Evolutionary conservation across 2,797 vertebrate species (phyloP).

Genomic region (Echiichthys vipera): DNA sequence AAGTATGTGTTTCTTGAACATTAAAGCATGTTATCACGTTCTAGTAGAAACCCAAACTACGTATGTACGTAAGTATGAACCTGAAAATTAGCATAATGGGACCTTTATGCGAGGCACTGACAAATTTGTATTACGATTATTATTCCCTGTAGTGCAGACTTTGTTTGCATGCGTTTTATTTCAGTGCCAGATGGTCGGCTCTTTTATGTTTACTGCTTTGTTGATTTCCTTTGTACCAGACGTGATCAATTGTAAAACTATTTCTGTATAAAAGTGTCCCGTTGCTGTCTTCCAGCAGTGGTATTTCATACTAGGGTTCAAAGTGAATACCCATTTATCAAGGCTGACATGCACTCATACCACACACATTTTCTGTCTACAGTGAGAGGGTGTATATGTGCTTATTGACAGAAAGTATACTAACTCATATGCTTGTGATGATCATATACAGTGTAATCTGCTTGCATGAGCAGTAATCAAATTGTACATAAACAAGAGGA

Average conservation of each 20-base stretch:
- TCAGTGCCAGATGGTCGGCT: conserved; percentile 1
- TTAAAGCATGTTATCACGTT: too few species aligned
- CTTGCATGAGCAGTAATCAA: conserved; percentile 1
- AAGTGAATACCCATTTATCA: conserved; percentile 49
- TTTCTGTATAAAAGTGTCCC: conserved; percentile 27
- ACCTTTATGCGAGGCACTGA: neutral
- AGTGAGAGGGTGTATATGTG: neutral
- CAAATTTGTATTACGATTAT: neutral
- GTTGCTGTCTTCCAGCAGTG: conserved; percentile 39
- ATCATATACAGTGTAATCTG: neutral
- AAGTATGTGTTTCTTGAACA: too few species aligned
- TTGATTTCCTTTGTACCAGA: conserved; percentile 39
- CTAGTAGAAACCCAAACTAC: too few species aligned
- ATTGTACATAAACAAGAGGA: conserved; percentile 9
- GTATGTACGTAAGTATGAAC: too few species aligned
- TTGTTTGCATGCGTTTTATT: conserved; percentile 11
- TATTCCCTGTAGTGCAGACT: neutral
- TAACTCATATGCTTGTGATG: neutral
- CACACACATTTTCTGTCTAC: conserved; percentile 5
- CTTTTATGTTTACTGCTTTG: conserved; percentile 21
- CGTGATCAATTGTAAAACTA: conserved; percentile 37
- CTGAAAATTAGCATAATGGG: too few species aligned
- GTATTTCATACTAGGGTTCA: conserved; percentile 56
- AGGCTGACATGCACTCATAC: conserved; percentile 10
- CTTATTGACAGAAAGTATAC: neutral